Evolutionary conservation across 2,888 invertebrate genomes (phyloP).

Genomic region (Pachycephus smyrnensis): DNA sequence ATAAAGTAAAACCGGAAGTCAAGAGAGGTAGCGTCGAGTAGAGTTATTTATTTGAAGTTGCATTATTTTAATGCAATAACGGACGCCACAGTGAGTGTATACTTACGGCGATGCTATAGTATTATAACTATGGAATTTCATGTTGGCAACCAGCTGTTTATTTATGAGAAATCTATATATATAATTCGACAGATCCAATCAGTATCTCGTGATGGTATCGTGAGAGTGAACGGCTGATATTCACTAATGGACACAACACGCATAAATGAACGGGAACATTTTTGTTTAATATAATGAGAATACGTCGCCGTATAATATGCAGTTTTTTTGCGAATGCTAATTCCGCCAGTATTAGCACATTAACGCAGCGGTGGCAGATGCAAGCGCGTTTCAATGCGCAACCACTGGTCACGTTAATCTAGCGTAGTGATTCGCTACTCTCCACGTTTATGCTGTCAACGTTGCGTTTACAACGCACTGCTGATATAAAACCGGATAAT

Average conservation of each 20-base stretch:
- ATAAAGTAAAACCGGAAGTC: neutral
- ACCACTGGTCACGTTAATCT: neutral
- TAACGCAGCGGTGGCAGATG: neutral
- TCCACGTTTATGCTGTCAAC: neutral
- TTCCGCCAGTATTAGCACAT: neutral
- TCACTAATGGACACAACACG: neutral
- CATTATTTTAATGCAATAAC: neutral
- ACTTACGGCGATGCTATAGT: neutral
- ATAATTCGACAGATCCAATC: neutral
- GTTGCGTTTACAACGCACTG: neutral
- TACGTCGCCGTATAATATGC: neutral
- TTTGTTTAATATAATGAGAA: neutral
- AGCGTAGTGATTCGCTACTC: neutral
- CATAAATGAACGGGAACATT: neutral
- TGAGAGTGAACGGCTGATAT: neutral
- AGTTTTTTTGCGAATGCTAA: neutral
- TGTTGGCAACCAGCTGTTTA: neutral
- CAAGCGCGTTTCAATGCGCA: neutral
- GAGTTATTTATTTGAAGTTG: neutral
- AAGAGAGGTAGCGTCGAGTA: neutral
- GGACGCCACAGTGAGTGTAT: neutral
- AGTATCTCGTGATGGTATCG: neutral
- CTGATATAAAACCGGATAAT: neutral
- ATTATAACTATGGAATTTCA: neutral
- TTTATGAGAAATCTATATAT: neutral